Percentiles rank a stretch among this genome's conserved stretches.
Conservation (phyloP, 2,888 invertebrate species). For the Agonum fuliginosum region DNA sequence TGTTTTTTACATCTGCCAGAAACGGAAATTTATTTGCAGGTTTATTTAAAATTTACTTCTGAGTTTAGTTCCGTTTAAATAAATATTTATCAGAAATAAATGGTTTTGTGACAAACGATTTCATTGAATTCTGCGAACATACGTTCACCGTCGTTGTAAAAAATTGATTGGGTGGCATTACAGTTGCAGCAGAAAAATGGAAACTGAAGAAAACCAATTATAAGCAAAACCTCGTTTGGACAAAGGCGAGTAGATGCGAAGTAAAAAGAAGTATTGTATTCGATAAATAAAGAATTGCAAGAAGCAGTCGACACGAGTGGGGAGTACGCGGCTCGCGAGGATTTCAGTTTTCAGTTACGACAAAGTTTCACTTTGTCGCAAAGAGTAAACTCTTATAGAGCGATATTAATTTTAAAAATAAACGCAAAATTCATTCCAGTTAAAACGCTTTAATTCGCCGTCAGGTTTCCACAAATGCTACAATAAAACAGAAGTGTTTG, state of each 20-base stretch:
- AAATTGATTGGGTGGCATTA: constrained; percentile 29
- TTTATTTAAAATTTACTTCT: no score
- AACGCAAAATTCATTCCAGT: constrained; percentile 45
- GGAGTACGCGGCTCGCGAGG: neutral
- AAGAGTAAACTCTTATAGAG: constrained; percentile 47
- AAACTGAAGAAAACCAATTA: constrained; percentile 49
- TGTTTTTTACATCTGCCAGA: no score
- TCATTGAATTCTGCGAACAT: neutral
- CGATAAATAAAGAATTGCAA: constrained; percentile 47
- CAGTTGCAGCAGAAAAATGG: constrained; percentile 18
- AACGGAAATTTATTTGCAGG: no score
- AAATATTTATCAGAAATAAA: no score
- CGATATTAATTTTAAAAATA: constrained; percentile 56
- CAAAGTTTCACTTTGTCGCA: constrained; percentile 47
- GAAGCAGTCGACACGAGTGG: constrained; percentile 22
- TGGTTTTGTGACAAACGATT: no score
- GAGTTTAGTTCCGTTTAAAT: no score
- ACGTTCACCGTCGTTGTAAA: neutral
- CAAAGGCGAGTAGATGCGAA: constrained; percentile 15
- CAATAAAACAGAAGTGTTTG: constrained; percentile 58
- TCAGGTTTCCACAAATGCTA: constrained; percentile 50
- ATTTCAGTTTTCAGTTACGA: constrained; percentile 8
- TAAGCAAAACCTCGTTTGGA: constrained; percentile 29
- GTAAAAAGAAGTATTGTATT: constrained; percentile 25
- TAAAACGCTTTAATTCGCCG: constrained; percentile 51